Evolutionary conservation across 1,140 invertebrate genomes (phyloP), one percentile per base, ranked within the genome.

Genomic region (Sinella curviseta): DNA sequence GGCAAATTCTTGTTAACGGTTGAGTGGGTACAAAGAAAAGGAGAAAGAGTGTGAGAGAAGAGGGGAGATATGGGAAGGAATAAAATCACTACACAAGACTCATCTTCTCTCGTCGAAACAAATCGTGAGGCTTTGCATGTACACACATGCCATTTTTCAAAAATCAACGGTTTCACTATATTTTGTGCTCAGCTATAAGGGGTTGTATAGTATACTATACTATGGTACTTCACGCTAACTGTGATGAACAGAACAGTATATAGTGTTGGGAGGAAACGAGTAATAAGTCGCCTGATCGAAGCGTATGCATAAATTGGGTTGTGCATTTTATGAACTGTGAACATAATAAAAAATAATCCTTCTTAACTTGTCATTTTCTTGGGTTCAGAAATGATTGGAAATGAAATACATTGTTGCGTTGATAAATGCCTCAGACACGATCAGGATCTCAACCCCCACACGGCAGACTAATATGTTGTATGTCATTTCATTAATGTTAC

Each of bases 1-100:
- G 8, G 39, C 39, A 48, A 48, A 48, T 48, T 70, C 31, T 70
- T 30, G 31, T 70, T 70, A 17, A 3, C 30, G 31, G 28, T 31
- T 70, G 65, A 70, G 65, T 70, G 65, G 65, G 24, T 30, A 70
- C 57, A 70, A 70, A 70, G 65, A 70, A 70, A 70, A 24, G 24
- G 24, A 70, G 65, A 33, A 33, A 24, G 26, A 70, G 14, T 70
- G 65, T 33, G 57, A 16, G 16, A n/a, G 20, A 20, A 20, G 20
- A 48, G 39, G 39, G 39, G 39, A 48, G 20, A 48, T 12, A 26
- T 26, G 16, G 57, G 24, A 26, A n/a, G 24, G 16, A 65, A 26
- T 65, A 33, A 70, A 70, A 70, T 70, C 65, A 33, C 65, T 70
- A 12, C 65, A 31, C 8, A 12, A 8, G 39, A 48, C 39, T 48